These are phyloP conservation scores for Micronisus gabar DNA, from an alignment of 2,113 vertebrate species.

Conservation along the genomic window DNA sequence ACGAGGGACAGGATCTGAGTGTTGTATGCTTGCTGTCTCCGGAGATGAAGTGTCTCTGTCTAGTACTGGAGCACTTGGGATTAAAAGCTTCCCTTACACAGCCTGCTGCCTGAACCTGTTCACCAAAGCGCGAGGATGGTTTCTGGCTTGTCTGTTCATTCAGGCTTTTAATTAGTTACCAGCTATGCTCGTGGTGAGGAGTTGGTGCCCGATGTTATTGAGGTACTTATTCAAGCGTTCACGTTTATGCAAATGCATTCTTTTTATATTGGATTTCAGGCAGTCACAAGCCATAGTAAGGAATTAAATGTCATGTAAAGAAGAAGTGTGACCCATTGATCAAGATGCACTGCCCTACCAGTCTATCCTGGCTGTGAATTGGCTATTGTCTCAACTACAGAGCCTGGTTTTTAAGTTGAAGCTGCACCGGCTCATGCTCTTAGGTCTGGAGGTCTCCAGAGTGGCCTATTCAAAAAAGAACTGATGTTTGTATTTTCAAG, in stretches of 20 bases:
- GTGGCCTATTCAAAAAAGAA: neutral
- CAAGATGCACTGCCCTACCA: neutral
- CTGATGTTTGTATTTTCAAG: neutral
- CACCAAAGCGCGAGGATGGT: neutral
- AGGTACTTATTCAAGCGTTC: neutral
- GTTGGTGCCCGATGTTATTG: neutral
- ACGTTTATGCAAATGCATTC: fast-evolving
- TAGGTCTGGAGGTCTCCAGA: neutral
- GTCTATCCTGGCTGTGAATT: neutral
- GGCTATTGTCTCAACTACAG: neutral
- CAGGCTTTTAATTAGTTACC: neutral
- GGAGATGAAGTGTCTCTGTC: neutral
- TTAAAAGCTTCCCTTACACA: neutral
- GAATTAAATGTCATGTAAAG: neutral
- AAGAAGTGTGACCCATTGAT: neutral
- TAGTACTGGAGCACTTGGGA: neutral
- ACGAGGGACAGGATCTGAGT: neutral
- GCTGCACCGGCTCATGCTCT: neutral
- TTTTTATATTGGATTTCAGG: neutral
- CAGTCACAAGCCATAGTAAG: neutral
- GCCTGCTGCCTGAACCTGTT: neutral
- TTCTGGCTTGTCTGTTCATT: neutral
- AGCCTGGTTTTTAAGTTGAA: neutral
- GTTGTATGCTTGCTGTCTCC: neutral
- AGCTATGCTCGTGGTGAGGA: neutral